These are phyloP conservation scores for Monoplex corrugatus DNA, from an alignment of 2,888 invertebrate genomes.

Conservation along the genomic window DNA sequence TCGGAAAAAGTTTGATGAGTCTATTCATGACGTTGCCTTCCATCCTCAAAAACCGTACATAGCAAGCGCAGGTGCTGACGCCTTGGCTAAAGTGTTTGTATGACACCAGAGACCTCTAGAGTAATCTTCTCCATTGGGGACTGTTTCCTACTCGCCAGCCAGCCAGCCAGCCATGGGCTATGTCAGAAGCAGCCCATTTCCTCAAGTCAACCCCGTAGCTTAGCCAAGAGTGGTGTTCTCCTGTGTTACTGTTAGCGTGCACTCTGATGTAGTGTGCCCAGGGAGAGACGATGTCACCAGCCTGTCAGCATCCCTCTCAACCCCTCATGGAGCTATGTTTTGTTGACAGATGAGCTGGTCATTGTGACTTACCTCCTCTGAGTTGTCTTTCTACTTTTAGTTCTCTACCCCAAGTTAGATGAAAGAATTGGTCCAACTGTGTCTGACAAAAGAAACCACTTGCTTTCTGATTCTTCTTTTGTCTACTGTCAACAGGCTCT, in stretches of 20 bases:
- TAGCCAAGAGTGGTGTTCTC: slow-evolving; percentile 11
- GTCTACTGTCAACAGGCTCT: not conserved
- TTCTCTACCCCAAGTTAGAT: not conserved
- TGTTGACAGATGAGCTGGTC: not conserved
- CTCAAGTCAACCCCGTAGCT: not conserved
- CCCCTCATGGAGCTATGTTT: not conserved
- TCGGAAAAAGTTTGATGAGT: slow-evolving; percentile 99
- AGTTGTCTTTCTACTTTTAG: not conserved
- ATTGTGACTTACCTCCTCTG: slow-evolving; percentile 14
- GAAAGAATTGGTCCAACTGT: not conserved
- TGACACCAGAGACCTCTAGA: slow-evolving; percentile 66
- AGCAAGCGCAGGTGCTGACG: slow-evolving; percentile 99
- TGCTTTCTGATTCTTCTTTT: no score
- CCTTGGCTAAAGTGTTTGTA: slow-evolving; percentile 97
- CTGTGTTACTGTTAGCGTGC: not conserved
- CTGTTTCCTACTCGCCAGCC: slow-evolving; percentile 26
- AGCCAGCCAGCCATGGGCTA: slow-evolving; percentile 4
- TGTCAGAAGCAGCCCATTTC: not conserved
- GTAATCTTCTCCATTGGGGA: not conserved
- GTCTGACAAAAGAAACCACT: not conserved
- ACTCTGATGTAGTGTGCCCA: not conserved
- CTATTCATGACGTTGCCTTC: slow-evolving; percentile 99
- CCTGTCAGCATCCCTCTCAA: not conserved
- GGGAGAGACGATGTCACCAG: not conserved
- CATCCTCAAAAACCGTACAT: slow-evolving; percentile 99